A percentile compares a stretch with the other conserved stretches of the same genome.
Evolutionary conservation across 2,888 invertebrate species (phyloP).

Genomic region (Trimorus sp.): DNA sequence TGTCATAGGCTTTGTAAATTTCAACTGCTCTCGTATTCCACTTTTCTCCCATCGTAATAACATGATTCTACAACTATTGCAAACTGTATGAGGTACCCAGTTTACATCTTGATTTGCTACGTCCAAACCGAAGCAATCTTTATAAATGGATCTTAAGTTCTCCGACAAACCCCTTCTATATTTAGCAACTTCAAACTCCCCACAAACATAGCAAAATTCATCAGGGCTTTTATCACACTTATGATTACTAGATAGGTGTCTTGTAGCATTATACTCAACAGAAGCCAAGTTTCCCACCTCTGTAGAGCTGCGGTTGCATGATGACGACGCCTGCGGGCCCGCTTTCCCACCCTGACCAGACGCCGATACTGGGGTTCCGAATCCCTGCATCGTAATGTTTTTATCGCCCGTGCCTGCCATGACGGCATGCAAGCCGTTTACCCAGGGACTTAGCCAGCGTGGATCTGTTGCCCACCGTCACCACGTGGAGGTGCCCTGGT

Average conservation of each 20-base stretch:
- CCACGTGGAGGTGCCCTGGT: too few relatives aligned
- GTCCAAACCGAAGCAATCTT: conserved; percentile 6
- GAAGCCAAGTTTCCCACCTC: not conserved
- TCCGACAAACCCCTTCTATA: conserved; percentile 15
- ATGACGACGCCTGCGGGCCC: conserved; percentile 14
- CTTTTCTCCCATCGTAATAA: conserved; percentile 17
- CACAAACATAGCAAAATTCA: conserved; percentile 37
- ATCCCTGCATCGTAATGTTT: conserved; percentile 12
- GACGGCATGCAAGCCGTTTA: conserved; percentile 3
- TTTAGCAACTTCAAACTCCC: conserved; percentile 34
- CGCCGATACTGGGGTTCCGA: conserved; percentile 16
- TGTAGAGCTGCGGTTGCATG: not conserved
- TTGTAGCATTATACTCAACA: conserved; percentile 1
- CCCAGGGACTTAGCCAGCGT: conserved; percentile 1
- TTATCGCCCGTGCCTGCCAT: not conserved
- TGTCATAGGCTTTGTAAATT: conserved; percentile 18
- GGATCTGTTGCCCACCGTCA: too few relatives aligned
- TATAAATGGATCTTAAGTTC: conserved; percentile 3
- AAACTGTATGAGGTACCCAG: conserved; percentile 53
- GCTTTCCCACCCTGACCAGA: conserved; percentile 22
- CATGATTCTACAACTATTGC: conserved; percentile 66
- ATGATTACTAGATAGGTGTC: not conserved
- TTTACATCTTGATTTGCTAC: conserved; percentile 41
- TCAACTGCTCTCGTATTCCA: conserved; percentile 8
- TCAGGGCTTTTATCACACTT: conserved; percentile 18